phyloP scores from a whole-genome alignment of 2,797 vertebrate genomes.

The Potorous gilbertii region DNA sequence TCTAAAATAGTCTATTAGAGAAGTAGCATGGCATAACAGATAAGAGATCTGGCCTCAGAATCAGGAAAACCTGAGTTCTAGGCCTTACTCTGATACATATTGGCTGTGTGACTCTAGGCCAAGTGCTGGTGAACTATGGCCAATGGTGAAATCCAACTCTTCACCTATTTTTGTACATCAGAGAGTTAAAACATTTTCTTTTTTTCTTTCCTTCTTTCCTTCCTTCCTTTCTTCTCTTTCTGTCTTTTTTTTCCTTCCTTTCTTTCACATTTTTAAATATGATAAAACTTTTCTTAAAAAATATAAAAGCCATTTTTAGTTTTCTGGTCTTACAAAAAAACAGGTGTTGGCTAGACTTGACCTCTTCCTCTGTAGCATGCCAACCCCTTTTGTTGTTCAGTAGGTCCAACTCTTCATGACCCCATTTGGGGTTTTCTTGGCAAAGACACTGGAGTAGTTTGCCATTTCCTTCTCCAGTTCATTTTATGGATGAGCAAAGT shows the following conservation, averaged over 20 bases:
- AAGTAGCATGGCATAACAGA: background rate
- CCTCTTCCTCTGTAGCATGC: background rate
- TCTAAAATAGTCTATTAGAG: background rate
- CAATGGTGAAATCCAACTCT: background rate
- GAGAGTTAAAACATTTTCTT: constrained; percentile 3
- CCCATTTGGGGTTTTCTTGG: too few relatives aligned
- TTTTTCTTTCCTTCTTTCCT: background rate
- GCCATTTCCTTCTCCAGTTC: too few relatives aligned
- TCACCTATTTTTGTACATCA: background rate
- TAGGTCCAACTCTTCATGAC: too few relatives aligned
- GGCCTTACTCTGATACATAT: background rate
- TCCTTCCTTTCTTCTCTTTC: constrained; percentile 15
- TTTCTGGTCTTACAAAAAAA: background rate
- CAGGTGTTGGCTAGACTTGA: too few relatives aligned
- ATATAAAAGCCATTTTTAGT: background rate
- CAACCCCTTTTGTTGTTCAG: background rate
- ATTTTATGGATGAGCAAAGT: too few relatives aligned
- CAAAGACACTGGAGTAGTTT: too few relatives aligned
- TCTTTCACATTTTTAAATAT: background rate
- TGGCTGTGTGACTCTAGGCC: background rate
- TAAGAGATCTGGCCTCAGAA: background rate
- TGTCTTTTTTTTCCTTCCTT: constrained; percentile 4
- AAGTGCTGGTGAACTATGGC: background rate
- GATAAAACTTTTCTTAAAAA: constrained; percentile 20
- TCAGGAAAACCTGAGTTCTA: background rate